Conservation (phyloP, 64 coral and sea anemone genomes). For the Stichodactyla mertensii region DNA sequence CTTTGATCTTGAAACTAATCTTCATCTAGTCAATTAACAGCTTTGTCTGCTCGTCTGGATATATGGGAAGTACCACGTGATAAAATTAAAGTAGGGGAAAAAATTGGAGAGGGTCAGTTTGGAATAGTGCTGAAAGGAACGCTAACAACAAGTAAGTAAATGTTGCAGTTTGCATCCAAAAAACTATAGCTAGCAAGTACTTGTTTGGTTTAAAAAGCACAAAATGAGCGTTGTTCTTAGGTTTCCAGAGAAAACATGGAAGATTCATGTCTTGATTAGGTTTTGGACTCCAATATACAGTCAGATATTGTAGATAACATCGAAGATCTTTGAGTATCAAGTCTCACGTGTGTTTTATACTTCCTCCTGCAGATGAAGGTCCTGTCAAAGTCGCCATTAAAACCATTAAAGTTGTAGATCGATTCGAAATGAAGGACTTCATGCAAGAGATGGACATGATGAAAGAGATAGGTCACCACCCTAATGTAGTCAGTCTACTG, state of each 20-base stretch:
- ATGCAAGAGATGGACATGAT: constrained; percentile 80
- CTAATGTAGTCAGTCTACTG: constrained; percentile 80
- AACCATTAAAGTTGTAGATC: constrained; percentile 62
- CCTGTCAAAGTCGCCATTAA: constrained; percentile 74
- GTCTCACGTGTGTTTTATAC: background rate
- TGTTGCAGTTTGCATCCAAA: background rate
- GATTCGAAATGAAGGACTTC: constrained; percentile 72
- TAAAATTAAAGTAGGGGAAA: constrained; percentile 30
- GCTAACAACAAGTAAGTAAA: constrained; percentile 48
- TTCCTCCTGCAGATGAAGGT: constrained; percentile 39
- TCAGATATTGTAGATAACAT: no score
- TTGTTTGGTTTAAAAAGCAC: no score
- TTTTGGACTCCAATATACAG: no score
- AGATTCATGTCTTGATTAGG: no score
- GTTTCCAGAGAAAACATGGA: no score
- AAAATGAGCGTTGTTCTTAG: no score
- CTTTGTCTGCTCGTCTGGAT: constrained; percentile 11
- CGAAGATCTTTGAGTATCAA: no score
- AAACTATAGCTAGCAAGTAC: no score
- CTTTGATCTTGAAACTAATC: background rate
- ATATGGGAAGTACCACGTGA: constrained; percentile 82
- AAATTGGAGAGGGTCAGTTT: constrained; percentile 82
- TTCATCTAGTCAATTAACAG: background rate
- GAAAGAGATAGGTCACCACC: constrained; percentile 90
- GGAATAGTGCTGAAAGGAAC: constrained; percentile 72